Evolutionary conservation across 2,888 invertebrate genomes (phyloP).

Genomic region (Drosophila sordidula): DNA sequence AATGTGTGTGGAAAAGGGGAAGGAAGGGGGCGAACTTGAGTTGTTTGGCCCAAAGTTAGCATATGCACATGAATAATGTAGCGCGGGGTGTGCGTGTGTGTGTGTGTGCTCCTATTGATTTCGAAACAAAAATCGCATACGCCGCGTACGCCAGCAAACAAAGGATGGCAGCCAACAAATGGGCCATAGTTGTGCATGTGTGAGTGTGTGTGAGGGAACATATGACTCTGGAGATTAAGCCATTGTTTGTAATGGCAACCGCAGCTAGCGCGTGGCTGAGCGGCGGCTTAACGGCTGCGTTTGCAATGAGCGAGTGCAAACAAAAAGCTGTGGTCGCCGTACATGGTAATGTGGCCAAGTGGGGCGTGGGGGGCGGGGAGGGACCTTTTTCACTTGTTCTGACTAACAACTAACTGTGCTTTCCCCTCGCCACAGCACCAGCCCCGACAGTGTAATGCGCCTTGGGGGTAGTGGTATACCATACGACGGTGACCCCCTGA

Average conservation of each 20-base stretch:
- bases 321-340: conserved; percentile 28
- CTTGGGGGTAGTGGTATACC: conserved; percentile 84
- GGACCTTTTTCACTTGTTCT: conserved; percentile 33
- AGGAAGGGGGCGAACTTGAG: conserved; percentile 3
- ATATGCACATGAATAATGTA: conserved; percentile 75
- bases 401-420: conserved; percentile 31
- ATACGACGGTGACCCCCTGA: conserved; percentile 85
- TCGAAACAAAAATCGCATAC: conserved; percentile 53
- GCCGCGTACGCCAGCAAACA: conserved; percentile 35
- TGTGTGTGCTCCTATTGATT: conserved; percentile 68
- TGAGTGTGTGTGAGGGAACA: conserved; percentile 38
- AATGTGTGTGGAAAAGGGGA: background rate
- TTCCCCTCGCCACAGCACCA: conserved; percentile 36
- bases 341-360: conserved; percentile 1
- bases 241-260: conserved; percentile 72
- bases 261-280: conserved; percentile 60
- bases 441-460: conserved; percentile 82
- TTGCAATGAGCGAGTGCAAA: conserved; percentile 47
- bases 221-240: conserved; percentile 79
- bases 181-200: conserved; percentile 29
- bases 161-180: conserved; percentile 41
- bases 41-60: conserved; percentile 55
- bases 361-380: background rate
- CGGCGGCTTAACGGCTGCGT: conserved; percentile 68
- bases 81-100: conserved; percentile 42